Evolutionary conservation across 2,888 invertebrate genomes (phyloP).

Genomic region (Cerceris rybyensis): DNA sequence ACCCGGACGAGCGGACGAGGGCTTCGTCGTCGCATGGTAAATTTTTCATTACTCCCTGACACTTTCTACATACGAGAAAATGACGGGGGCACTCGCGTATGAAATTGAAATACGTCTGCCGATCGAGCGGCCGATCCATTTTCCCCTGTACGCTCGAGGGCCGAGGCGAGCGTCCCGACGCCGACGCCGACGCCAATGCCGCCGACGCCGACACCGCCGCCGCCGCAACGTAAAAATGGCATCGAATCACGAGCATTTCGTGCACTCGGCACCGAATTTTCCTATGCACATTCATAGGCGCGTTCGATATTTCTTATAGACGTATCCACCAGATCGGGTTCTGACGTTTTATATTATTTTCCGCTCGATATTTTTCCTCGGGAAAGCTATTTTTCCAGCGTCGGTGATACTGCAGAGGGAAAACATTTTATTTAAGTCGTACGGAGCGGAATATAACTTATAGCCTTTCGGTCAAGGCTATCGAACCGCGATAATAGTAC

Average conservation of each 20-base stretch:
- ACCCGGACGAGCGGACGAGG: background rate
- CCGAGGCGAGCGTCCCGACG: slow-evolving; percentile 30
- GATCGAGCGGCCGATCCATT: slow-evolving; percentile 71
- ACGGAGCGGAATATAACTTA: too few species aligned
- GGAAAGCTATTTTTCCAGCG: background rate
- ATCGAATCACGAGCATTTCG: slow-evolving; percentile 52
- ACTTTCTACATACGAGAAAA: slow-evolving; percentile 70
- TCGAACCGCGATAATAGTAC: too few species aligned
- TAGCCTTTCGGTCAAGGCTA: too few species aligned
- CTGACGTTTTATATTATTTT: background rate
- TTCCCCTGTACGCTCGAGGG: slow-evolving; percentile 39
- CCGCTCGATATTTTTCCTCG: background rate
- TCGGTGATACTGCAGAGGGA: too few species aligned
- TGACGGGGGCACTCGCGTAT: slow-evolving; percentile 73
- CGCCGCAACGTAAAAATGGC: slow-evolving; percentile 52
- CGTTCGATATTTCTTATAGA: slow-evolving; percentile 33
- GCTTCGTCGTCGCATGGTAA: slow-evolving; percentile 62
- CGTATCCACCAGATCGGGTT: background rate
- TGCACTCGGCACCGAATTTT: slow-evolving; percentile 28
- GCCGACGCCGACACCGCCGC: slow-evolving; percentile 8
- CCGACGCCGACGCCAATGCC: slow-evolving; percentile 18
- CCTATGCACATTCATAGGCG: background rate
- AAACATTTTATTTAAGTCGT: too few species aligned
- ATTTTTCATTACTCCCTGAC: slow-evolving; percentile 76
- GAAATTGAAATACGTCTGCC: slow-evolving; percentile 77